Evolutionary conservation across 2,113 vertebrate species (phyloP), one percentile per base, ranked within the genome.

Genomic region (Scatophagus argus): DNA sequence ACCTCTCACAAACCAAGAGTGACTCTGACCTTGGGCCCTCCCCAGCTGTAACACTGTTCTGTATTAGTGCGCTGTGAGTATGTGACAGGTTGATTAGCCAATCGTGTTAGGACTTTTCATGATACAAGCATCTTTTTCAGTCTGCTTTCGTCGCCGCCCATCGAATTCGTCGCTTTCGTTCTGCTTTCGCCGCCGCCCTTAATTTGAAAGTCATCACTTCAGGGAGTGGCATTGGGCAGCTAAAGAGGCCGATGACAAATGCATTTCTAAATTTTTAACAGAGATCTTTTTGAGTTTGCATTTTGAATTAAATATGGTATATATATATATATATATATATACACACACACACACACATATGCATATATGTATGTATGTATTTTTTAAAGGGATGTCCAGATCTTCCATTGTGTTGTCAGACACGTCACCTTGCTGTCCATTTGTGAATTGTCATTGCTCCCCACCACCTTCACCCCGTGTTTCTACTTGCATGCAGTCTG

Each of bases 321-420:
- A n/a, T n/a, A n/a, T n/a, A n/a, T n/a, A n/a, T n/a, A n/a, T n/a
- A n/a, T n/a, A n/a, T n/a, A n/a, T n/a, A n/a, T n/a, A n/a, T n/a
- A n/a, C n/a, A n/a, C n/a, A n/a, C n/a, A n/a, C n/a, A n/a, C n/a
- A n/a, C n/a, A n/a, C n/a, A n/a, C n/a, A n/a, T n/a, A n/a, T n/a
- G n/a, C n/a, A n/a, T n/a, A n/a, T n/a, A n/a, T n/a, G n/a, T n/a
- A n/a, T n/a, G n/a, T n/a, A n/a, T n/a, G n/a, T n/a, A n/a, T n/a
- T n/a, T n/a, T n/a, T n/a, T n/a, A 9, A 1, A 6, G 23, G 43
- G 43, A 66, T 10, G 17, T 70, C 68, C 63, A 41, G 74, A 83
- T 85, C 76, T 63, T 84, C 84, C 67, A 65, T 79, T 73, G 80
- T 90, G 85, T 68, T 68, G 82, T 87, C 59, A 27, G 77, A 72